Conservation (phyloP, 53 echinoderm and acorn worm species). For the Temnopleurus reevesii region DNA sequence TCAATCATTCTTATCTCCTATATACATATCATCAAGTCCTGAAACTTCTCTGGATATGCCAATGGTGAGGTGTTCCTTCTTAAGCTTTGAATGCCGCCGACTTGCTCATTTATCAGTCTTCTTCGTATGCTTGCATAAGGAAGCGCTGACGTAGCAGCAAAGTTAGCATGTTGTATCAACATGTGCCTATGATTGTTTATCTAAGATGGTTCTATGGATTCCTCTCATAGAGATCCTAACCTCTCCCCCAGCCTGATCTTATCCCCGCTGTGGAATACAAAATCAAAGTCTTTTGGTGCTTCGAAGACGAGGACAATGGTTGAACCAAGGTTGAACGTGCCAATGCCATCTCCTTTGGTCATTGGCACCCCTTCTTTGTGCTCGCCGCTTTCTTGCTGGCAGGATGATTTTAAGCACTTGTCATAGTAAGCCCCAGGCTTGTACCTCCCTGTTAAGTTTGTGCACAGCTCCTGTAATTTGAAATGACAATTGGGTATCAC, state of each 20-base stretch:
- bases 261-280: constrained; percentile 77
- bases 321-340: constrained; percentile 94
- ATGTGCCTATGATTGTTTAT: background rate
- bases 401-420: constrained; percentile 53
- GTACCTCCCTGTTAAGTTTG: constrained; percentile 73
- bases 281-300: constrained; percentile 91
- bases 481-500: constrained; percentile 3
- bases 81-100: too few species aligned
- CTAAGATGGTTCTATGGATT: background rate
- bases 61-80: background rate
- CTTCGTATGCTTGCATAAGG: background rate
- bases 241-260: constrained; percentile 77
- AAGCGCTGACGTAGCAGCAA: background rate
- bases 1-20: background rate
- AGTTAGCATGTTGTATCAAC: background rate
- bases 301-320: constrained; percentile 97
- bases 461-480: constrained; percentile 72
- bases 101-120: background rate
- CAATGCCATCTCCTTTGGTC: constrained; percentile 76
- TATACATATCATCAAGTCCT: background rate
- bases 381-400: background rate
- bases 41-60: background rate
- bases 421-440: constrained; percentile 73
- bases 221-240: constrained; percentile 71
- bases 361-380: constrained; percentile 59